phyloP scores from a whole-genome alignment of 2,113 vertebrate species.

The Galbula dea region DNA sequence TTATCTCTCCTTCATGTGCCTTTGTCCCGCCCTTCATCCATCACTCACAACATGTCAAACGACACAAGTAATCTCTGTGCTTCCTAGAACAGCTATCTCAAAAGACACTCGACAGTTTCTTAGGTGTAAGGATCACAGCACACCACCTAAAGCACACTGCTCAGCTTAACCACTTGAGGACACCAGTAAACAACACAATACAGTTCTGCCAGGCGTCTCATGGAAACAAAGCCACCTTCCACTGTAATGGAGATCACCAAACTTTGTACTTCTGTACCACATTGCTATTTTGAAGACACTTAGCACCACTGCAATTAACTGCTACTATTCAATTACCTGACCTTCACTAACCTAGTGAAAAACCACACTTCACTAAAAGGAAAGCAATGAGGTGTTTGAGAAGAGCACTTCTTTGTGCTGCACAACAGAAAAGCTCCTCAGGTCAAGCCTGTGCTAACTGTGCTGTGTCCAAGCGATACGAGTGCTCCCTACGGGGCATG shows the following conservation, averaged over 20 bases:
- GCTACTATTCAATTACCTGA: background rate
- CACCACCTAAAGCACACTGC: background rate
- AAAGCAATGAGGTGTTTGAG: background rate
- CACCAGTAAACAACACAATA: background rate
- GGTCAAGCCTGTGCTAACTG: background rate
- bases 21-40: slow-evolving; percentile 65
- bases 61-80: slow-evolving; percentile 73
- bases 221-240: background rate
- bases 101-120: slow-evolving; percentile 65
- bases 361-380: background rate
- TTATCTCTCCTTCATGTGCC: slow-evolving; percentile 77
- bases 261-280: background rate
- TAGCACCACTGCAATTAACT: background rate
- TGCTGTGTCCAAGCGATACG: background rate
- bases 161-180: background rate
- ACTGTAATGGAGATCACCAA: background rate
- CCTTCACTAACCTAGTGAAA: background rate
- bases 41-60: slow-evolving; percentile 75
- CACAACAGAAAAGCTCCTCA: background rate
- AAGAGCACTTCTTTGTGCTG: background rate
- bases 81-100: slow-evolving; percentile 77
- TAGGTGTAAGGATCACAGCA: slow-evolving; percentile 53
- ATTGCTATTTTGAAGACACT: background rate
- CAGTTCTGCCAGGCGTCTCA: background rate
- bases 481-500: background rate